Evolutionary conservation across 2,797 vertebrate genomes (phyloP).

Genomic region (Xenops minutus): DNA sequence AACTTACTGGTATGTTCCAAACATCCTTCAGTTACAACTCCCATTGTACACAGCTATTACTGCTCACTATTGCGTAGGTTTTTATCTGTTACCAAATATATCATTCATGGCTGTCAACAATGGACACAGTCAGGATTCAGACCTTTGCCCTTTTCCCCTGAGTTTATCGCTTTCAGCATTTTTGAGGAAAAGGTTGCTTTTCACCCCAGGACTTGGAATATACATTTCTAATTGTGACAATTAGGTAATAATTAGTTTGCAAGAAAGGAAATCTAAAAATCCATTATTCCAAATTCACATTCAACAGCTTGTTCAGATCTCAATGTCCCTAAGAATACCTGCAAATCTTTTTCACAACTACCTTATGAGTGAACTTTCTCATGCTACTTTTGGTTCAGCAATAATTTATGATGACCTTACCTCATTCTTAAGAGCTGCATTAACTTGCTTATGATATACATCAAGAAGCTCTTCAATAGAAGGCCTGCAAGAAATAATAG

Average conservation of each 20-base stretch:
- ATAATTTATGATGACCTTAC: constrained; percentile 68
- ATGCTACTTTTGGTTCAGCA: not conserved
- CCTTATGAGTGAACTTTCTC: not conserved
- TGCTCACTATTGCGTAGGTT: not conserved
- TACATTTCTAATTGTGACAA: not conserved
- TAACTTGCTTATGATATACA: constrained; percentile 87
- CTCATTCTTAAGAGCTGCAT: constrained; percentile 86
- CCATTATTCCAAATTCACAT: not conserved
- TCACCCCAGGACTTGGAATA: not conserved
- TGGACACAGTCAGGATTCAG: not conserved
- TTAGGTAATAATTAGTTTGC: not conserved
- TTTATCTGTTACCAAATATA: not conserved
- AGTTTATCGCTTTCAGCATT: not conserved
- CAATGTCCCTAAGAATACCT: not conserved
- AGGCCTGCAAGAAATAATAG: constrained; percentile 79
- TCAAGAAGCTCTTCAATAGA: constrained; percentile 87
- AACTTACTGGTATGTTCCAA: not conserved
- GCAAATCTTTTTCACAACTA: not conserved
- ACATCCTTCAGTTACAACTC: not conserved
- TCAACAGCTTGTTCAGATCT: not conserved
- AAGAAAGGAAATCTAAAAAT: not conserved
- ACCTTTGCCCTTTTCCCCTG: not conserved
- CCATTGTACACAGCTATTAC: not conserved
- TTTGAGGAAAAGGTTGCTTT: not conserved
- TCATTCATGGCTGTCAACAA: not conserved